Conservation (phyloP, 2,797 vertebrate species). For the Phalanger gymnotis region DNA sequence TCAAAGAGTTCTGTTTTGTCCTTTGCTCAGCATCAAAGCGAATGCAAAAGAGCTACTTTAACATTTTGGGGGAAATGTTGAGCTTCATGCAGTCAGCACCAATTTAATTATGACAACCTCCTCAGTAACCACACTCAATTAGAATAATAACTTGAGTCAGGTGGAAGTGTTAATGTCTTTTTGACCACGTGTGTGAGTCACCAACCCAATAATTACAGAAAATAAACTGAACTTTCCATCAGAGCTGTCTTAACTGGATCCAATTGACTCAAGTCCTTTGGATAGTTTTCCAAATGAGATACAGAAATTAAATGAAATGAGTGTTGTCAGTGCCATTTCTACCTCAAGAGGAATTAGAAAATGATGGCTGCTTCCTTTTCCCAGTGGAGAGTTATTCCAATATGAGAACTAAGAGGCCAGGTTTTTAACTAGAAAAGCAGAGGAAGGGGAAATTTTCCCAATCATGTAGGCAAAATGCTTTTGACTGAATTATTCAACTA, state of each 20-base stretch:
- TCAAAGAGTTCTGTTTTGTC: constrained; percentile 4
- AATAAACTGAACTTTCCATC: constrained; percentile 72
- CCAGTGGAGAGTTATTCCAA: constrained; percentile 8
- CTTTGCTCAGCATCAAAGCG: neutral
- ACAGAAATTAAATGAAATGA: constrained; percentile 32
- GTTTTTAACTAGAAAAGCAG: neutral
- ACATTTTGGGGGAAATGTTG: constrained; percentile 39
- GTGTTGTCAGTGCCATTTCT: neutral
- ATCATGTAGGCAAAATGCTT: neutral
- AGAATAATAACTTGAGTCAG: constrained; percentile 65
- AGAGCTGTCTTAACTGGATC: constrained; percentile 59
- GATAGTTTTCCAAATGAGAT: constrained; percentile 41
- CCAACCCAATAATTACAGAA: constrained; percentile 68
- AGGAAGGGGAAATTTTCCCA: neutral
- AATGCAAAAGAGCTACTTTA: constrained; percentile 40
- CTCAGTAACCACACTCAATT: constrained; percentile 59
- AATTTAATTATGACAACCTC: constrained; percentile 55
- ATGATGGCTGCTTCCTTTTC: neutral
- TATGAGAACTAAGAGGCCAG: neutral
- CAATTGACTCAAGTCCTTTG: constrained; percentile 49
- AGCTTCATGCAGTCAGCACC: constrained; percentile 39
- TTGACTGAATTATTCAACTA: neutral
- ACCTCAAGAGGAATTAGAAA: constrained; percentile 29
- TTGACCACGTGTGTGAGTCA: constrained; percentile 58
- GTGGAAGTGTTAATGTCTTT: constrained; percentile 68